phyloP scores from a whole-genome alignment of 2,888 invertebrate genomes.

The Volucella zonaria region DNA sequence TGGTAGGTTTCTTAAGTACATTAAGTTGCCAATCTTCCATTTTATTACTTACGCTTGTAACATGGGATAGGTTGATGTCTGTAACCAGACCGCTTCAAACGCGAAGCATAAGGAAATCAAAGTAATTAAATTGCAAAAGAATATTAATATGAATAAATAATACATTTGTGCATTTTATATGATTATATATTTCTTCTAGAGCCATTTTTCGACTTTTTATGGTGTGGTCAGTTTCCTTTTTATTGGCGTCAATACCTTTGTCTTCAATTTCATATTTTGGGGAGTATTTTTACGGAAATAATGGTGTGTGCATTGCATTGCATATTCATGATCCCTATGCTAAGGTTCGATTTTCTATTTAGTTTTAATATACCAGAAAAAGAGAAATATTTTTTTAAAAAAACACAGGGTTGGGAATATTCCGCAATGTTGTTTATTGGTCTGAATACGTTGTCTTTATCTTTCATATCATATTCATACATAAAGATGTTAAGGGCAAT shows the following conservation, averaged over 20 bases:
- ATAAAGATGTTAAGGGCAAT: slow-evolving; percentile 85
- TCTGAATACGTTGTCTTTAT: slow-evolving; percentile 84
- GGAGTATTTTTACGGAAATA: slow-evolving; percentile 84
- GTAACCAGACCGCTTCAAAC: slow-evolving; percentile 85
- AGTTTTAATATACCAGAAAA: neutral
- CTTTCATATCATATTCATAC: slow-evolving; percentile 85
- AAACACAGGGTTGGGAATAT: slow-evolving; percentile 85
- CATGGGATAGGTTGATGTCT: slow-evolving; percentile 85
- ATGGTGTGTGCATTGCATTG: slow-evolving; percentile 85
- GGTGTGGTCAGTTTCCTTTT: slow-evolving; percentile 84
- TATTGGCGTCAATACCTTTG: slow-evolving; percentile 84
- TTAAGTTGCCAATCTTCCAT: slow-evolving; percentile 86
- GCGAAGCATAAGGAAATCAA: slow-evolving; percentile 78
- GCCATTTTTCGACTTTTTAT: slow-evolving; percentile 83
- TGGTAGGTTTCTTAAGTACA: slow-evolving; percentile 84
- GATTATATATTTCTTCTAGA: slow-evolving; percentile 76
- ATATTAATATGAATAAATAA: neutral
- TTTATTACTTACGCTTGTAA: slow-evolving; percentile 85
- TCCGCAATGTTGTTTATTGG: slow-evolving; percentile 85
- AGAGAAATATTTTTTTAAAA: neutral
- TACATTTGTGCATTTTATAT: neutral
- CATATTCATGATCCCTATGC: slow-evolving; percentile 86
- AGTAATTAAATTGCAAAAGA: slow-evolving; percentile 73
- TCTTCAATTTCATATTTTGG: slow-evolving; percentile 84
- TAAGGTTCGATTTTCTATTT: slow-evolving; percentile 79